phyloP scores from a whole-genome alignment of 2,888 invertebrate genomes.

The Sicus ferrugineus region DNA sequence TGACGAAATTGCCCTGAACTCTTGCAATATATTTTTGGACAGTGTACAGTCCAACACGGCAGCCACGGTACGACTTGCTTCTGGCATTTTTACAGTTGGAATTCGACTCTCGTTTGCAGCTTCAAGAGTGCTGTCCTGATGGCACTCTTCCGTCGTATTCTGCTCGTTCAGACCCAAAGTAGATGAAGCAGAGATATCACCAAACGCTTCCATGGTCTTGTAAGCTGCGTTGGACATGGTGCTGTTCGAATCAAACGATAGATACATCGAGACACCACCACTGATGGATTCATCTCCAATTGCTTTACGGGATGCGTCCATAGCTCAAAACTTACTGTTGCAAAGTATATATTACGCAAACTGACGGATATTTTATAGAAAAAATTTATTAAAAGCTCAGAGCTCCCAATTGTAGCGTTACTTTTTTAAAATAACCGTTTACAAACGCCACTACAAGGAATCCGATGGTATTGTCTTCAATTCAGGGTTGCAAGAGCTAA shows the following conservation, averaged over 20 bases:
- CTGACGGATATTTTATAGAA: neutral
- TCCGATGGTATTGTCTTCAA: neutral
- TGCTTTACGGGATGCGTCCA: conserved; percentile 47
- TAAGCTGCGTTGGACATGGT: conserved; percentile 48
- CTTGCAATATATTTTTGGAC: conserved; percentile 51
- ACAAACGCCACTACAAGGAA: neutral
- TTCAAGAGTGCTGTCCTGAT: conserved; percentile 48
- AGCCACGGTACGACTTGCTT: conserved; percentile 12
- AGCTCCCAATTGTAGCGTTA: conserved; percentile 21
- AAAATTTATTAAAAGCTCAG: neutral
- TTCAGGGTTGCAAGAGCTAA: neutral
- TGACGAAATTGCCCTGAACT: conserved; percentile 54
- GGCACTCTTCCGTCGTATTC: conserved; percentile 34
- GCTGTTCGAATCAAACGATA: conserved; percentile 55
- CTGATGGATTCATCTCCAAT: conserved; percentile 3
- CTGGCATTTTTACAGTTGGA: conserved; percentile 38
- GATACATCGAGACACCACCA: conserved; percentile 50
- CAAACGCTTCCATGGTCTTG: conserved; percentile 41
- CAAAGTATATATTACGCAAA: neutral
- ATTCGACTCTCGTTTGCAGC: conserved; percentile 38
- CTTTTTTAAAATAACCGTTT: conserved; percentile 20
- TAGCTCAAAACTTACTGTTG: conserved; percentile 22
- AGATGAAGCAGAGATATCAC: conserved; percentile 7
- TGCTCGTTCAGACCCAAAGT: neutral
- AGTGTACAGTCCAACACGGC: conserved; percentile 48